Conservation (phyloP, 30 jellyfish, hydroid and myxozoan genomes). For the Aurelia aurita region DNA sequence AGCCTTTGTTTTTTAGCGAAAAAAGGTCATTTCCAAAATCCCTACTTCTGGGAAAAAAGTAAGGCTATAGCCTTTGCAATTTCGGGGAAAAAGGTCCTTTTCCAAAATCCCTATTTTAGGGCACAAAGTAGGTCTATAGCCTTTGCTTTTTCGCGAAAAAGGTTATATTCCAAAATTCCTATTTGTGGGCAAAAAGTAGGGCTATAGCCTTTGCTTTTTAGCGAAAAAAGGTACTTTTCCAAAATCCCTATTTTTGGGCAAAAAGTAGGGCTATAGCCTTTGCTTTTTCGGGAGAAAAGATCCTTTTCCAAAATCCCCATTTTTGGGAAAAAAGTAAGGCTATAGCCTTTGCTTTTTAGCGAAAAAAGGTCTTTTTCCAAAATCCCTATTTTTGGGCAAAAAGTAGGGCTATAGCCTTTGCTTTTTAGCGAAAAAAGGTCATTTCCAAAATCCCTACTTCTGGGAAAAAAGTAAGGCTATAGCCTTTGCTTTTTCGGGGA, state of each 20-base stretch:
- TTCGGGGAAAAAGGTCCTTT: background rate
- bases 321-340: background rate
- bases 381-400: background rate
- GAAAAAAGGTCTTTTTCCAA: background rate
- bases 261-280: conserved; percentile 2
- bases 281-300: background rate
- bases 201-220: background rate
- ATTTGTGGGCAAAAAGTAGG: background rate
- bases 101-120: background rate
- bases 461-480: conserved; percentile 3
- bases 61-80: background rate
- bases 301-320: background rate
- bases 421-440: background rate
- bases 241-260: background rate
- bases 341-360: conserved; percentile 5
- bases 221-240: background rate
- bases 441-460: background rate
- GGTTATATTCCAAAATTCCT: too few species aligned
- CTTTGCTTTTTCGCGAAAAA: background rate
- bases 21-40: background rate
- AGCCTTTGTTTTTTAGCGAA: background rate
- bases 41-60: background rate
- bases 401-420: conserved; percentile 10
- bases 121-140: background rate
- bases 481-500: background rate